Base-by-base conservation (phyloP, 2,113 vertebrate species). In the Sinocyclocheilus maitianheensis region DNA sequence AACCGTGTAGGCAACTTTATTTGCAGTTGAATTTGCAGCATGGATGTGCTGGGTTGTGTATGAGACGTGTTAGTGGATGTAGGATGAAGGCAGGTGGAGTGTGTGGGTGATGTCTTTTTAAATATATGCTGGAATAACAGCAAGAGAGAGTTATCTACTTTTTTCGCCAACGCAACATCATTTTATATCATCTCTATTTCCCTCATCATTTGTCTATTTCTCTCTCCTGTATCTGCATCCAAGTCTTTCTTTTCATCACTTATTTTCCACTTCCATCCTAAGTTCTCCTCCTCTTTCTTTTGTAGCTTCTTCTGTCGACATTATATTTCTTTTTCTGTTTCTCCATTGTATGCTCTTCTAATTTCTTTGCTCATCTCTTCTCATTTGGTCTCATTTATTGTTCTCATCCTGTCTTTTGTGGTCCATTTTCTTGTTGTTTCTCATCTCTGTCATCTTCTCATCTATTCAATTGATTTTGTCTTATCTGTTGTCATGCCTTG, bases 61-160 rank as follows among this genome's bases (percentile, higher is more conserved):
- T 16, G 16, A 71, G 67, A 37, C 16, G 65, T 71, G 77, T 43
- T 26, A 18, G 63, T 43, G 84, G 62, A 69, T 81, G 85, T 86
- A 81, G 85, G 85, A 63, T 43, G 37, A 86, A 65, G 78, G 69
- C 85, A 86, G 85, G 85, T 86, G 85, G 53, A 65, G 40, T 72
- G 77, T 81, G 85, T 86, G 85, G 77, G 67, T 58, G 77, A 81
- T 80, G 46, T 75, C 51, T 81, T 81, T 81, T 69, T 79, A 80
- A 71, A 83, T 83, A 71, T 51, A 83, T 72, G 48, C 81, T 86
- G 79, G n/a, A 86, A 81, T 65, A 10, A 69, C 75, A 81, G 63
- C 60, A 77, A 43, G 48, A 77, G 22, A 77, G 71, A 82, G 55
- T 22, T 75, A 37, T 72, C 48, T 8, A 18, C 53, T 80, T 79